phyloP scores from a whole-genome alignment of 2,797 vertebrate genomes.

The Mus minutoides region DNA sequence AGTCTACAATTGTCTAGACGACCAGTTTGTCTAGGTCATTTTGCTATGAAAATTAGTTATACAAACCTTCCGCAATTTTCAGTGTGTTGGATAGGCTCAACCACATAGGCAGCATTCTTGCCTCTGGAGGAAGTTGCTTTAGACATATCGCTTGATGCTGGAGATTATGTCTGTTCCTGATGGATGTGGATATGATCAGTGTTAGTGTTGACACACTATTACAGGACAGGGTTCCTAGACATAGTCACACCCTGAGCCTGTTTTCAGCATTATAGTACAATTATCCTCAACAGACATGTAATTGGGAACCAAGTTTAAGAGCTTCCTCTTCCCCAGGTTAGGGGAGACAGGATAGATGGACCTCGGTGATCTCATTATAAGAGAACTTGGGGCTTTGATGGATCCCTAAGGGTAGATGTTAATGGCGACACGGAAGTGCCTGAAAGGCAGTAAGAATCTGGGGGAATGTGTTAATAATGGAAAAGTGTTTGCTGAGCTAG shows the following conservation, averaged over 20 bases:
- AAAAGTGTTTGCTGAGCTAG: not conserved
- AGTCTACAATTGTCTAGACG: not conserved
- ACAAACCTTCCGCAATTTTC: slow-evolving; percentile 56
- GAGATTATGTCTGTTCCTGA: slow-evolving; percentile 10
- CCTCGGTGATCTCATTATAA: not conserved
- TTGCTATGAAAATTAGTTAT: slow-evolving; percentile 41
- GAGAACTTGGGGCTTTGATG: not conserved
- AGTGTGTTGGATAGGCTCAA: not conserved
- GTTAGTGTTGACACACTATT: not conserved
- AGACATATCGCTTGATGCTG: not conserved
- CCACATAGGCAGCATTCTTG: not conserved
- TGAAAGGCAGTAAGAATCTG: not conserved
- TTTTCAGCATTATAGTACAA: not conserved
- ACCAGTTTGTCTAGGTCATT: slow-evolving; percentile 66
- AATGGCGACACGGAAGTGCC: not conserved
- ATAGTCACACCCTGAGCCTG: not conserved
- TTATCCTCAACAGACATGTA: not conserved
- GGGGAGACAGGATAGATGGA: not conserved
- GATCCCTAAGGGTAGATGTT: not conserved
- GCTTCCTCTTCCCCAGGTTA: not conserved
- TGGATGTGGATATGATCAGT: not conserved
- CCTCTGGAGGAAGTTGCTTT: not conserved
- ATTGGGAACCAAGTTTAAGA: not conserved
- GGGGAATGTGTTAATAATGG: not conserved
- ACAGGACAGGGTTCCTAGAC: not conserved